Conservation (phyloP, 2,113 vertebrate species). For the Trogon surrucura region DNA sequence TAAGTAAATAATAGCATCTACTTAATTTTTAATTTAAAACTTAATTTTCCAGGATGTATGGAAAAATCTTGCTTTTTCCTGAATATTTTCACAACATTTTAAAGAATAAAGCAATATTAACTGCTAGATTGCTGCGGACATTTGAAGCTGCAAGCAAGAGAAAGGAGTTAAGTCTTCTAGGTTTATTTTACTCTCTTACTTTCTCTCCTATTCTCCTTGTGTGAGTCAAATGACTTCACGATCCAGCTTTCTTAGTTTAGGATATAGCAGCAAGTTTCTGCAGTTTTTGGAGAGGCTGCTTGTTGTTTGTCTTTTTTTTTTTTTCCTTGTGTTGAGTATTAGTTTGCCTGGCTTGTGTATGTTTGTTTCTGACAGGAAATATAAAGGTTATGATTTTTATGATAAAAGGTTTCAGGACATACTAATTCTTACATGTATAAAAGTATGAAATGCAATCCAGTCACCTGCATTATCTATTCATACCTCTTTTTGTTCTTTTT, state of each 20-base stretch:
- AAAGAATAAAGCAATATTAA: neutral
- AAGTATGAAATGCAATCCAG: neutral
- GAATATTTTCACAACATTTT: neutral
- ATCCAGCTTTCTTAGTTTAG: neutral
- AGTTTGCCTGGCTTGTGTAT: neutral
- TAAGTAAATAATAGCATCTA: neutral
- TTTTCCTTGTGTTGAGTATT: neutral
- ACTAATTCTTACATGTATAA: neutral
- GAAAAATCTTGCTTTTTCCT: neutral
- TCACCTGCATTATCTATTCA: neutral
- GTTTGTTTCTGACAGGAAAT: rapidly evolving
- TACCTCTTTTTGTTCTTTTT: neutral
- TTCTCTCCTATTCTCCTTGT: neutral
- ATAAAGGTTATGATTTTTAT: neutral
- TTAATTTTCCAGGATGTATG: neutral
- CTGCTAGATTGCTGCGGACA: neutral
- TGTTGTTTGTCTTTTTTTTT: neutral
- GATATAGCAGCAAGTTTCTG: neutral
- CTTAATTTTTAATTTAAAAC: neutral
- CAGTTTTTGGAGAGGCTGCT: neutral
- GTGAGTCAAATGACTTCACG: neutral
- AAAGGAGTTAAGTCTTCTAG: neutral
- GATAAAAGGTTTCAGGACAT: neutral
- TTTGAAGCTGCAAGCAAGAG: neutral
- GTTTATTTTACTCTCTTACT: neutral